Conservation (phyloP, 2,888 invertebrate species). For the Brachyptera risi region DNA sequence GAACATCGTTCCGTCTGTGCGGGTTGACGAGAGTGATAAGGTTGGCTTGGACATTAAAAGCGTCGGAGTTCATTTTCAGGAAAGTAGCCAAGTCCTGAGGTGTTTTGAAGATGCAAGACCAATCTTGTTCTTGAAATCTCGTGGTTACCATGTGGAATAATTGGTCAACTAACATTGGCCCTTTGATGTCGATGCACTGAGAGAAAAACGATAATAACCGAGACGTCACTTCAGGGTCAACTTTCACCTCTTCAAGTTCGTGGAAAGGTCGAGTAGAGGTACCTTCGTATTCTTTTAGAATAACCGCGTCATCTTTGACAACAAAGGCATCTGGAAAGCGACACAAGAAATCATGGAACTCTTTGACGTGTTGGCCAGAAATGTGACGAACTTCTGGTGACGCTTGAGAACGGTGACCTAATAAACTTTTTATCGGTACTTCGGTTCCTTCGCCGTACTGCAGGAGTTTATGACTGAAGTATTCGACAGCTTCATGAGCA, state of each 20-base stretch:
- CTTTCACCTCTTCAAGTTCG: constrained; percentile 69
- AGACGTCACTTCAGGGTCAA: constrained; percentile 80
- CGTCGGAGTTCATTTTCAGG: constrained; percentile 87
- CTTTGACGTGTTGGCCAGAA: constrained; percentile 89
- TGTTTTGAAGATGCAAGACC: constrained; percentile 86
- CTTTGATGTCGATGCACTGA: constrained; percentile 74
- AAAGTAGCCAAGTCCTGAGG: constrained; percentile 87
- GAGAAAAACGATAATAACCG: constrained; percentile 77
- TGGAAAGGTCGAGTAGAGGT: constrained; percentile 64
- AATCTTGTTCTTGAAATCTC: constrained; percentile 70
- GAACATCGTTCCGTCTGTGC: constrained; percentile 47
- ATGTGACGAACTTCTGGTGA: constrained; percentile 96
- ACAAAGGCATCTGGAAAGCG: constrained; percentile 83
- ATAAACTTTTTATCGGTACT: constrained; percentile 92
- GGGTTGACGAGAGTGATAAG: constrained; percentile 69
- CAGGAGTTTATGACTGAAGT: constrained; percentile 91
- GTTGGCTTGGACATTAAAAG: constrained; percentile 90
- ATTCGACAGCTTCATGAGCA: constrained; percentile 94
- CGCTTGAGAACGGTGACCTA: constrained; percentile 95
- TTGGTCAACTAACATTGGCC: constrained; percentile 79
- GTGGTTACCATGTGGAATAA: constrained; percentile 71
- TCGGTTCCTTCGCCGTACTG: constrained; percentile 95
- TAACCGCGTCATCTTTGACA: constrained; percentile 79
- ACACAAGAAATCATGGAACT: constrained; percentile 84
- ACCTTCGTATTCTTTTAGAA: constrained; percentile 64